Percentiles rank a stretch among this genome's conserved stretches.
Evolutionary conservation across 2,888 invertebrate genomes (phyloP).

Genomic region (Galeruca laticollis): DNA sequence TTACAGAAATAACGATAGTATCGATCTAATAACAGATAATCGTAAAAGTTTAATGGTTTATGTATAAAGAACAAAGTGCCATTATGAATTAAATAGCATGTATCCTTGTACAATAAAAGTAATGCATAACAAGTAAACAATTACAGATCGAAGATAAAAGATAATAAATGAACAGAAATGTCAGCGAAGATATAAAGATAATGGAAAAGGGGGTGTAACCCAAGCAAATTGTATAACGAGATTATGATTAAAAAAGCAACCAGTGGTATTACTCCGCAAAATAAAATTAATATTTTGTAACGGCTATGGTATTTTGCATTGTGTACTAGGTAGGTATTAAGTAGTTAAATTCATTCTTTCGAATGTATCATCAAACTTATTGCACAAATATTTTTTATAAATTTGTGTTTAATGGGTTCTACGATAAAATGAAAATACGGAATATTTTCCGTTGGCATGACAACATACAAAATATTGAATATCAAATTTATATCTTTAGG

Average conservation of each 20-base stretch:
- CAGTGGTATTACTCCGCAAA: neutral
- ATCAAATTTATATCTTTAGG: too few relatives aligned
- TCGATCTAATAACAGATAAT: neutral
- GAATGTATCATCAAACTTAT: too few relatives aligned
- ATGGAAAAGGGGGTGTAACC: neutral
- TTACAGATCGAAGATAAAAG: neutral
- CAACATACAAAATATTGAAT: too few relatives aligned
- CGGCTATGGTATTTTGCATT: too few relatives aligned
- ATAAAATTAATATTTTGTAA: neutral
- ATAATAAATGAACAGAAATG: constrained; percentile 3
- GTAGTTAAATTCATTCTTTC: too few relatives aligned
- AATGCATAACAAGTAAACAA: constrained; percentile 1
- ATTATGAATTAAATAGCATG: neutral
- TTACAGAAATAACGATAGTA: neutral
- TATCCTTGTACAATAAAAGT: constrained; percentile 1
- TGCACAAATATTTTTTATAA: too few relatives aligned
- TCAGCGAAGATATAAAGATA: neutral
- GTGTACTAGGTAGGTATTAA: too few relatives aligned
- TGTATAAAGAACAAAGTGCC: constrained; percentile 1
- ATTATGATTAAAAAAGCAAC: neutral
- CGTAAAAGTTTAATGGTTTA: neutral
- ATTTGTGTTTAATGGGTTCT: too few relatives aligned
- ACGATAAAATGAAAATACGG: too few relatives aligned
- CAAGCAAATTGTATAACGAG: neutral
- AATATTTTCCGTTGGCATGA: too few relatives aligned